Evolutionary conservation across 2,888 invertebrate species (phyloP), one percentile per base, ranked within the genome.

Genomic region (Himalopsyche japonica): DNA sequence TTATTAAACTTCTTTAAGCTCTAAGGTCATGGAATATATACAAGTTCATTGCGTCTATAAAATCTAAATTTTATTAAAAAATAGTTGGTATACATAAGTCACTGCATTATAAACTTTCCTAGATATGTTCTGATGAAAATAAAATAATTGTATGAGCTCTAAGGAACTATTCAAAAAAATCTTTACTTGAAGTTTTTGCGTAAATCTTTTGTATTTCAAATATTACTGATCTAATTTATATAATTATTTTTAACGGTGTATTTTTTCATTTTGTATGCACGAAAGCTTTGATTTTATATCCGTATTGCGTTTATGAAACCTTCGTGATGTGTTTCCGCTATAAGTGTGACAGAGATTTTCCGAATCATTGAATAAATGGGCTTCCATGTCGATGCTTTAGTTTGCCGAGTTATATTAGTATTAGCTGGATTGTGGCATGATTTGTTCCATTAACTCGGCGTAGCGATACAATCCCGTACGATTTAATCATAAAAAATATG

Each of bases 341-440:
- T 77, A 79, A 82, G 83, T 83, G 85, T 81, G 82, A 86, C 84
- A 86, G 85, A 85, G 86, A 86, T 86, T 86, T 85, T 85, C 83
- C 86, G 82, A 84, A 85, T 86, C 85, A 86, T 86, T 84, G 85
- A 85, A 86, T 85, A 82, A 84, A 84, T 85, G 83, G 57, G 57
- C 57, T 57, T 57, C 57, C 57, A 57, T 57, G 57, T 57, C 24
- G 57, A 20, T 57, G 24, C 57, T 57, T 24, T 24, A 57, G 20
- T 57, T 57, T 10, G n/a, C 57, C 57, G 57, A 20, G 7, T 20
- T 57, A 24, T 57, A 57, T 57, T 57, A n/a, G 20, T 57, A 57
- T 43, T 15, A 15, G 15, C 43, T 43, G 15, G 12, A 43, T 24
- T 24, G 57, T 57, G 57, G 20, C 57, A 57, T 57, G 20, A 57